Base-by-base conservation (phyloP, 2,888 invertebrate genomes). In the Phyto melanocephala region DNA sequence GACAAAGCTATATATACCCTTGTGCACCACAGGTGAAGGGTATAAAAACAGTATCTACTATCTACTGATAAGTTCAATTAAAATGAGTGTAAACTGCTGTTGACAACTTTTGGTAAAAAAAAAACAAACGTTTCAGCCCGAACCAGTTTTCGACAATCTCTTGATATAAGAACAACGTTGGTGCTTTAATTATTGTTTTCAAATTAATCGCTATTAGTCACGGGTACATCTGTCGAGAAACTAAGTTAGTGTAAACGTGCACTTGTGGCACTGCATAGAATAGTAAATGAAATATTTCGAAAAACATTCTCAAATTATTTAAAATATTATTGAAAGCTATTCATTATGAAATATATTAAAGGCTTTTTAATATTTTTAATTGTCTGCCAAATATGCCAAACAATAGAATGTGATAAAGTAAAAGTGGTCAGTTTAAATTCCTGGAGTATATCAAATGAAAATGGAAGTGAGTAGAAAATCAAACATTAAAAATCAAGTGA, bases 381-480 rank as follows among this genome's bases (percentile, higher is more conserved):
- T 37, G 1, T 71, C 6, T 65, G n/a, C 47, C 15, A 42, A 42
- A 40, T 70, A 54, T 35, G 10, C 2, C 17, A n/a, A 4, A 15
- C 24, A 8, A 60, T 63, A 40, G 20, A 42, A 20, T 17, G 80
- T 50, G 88, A 85, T 37, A 84, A 84, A 60, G 86, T 89, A 15
- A 84, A 85, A 35, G 86, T 87, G 13, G 80, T 87, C 15, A 88
- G 87, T 68, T 79, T 90, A 40, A 84, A 84, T 40, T 87, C 67
- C 8, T 90, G 90, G 90, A 85, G 80, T 8, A 79, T 90, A 52
- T 68, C 68, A 22, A 89, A 89, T 83, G 85, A 84, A 70, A 88
- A 87, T 78, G 87, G 87, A 62, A 83, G 90, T 90, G 84, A 85
- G 85, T 82, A 42, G 1, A 0, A 24, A 42, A 50, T n/a, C n/a